Base-by-base conservation (phyloP, 2,888 invertebrate genomes). In the Eupithecia pulchellata region DNA sequence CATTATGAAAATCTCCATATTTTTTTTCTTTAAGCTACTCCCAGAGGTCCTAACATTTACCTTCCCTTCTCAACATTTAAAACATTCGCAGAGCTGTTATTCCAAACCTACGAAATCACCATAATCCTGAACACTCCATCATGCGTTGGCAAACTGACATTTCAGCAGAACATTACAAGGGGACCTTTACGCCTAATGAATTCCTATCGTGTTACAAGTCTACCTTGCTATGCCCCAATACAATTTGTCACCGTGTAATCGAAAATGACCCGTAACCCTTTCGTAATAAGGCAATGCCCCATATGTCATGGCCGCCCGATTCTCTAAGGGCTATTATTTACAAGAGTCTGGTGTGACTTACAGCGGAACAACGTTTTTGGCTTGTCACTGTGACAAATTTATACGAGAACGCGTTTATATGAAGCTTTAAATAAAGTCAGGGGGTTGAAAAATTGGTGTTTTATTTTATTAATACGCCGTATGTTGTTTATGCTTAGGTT, bases 101-200 rank as follows among this genome's bases (percentile, higher is more conserved):
- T 29, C 57, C 27, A 27, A 29, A 57, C 29, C 14, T 17, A 29
- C 29, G 9, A 27, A 29, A 29, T 29, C 6, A 72, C 73, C 73
- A 73, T 75, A 75, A 75, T 71, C 72, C 68, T 69, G 74, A 71
- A 71, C 70, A 76, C 71, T 76, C 74, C 73, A 75, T 78, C 75
- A 78, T 73, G 68, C 73, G 74, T 52, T 52, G 25, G 68, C 75
- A 68, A 77, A 74, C 69, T 83, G 85, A 85, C 84, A 83, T 84
- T 84, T 84, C 80, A 65, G 78, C 77, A 79, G 78, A 83, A 77
- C 79, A 83, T 84, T 81, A 77, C 60, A 76, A 72, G 68, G 75
- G 69, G 79, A 81, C 86, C 85, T 84, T 86, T 87, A 84, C 87
- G 86, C 84, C 83, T 88, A 89, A 89, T 89, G 89, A 89, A 89